A percentile compares a stretch with the other conserved stretches of the same genome.
phyloP scores from a whole-genome alignment of 2,797 vertebrate species.

The Mus caroli region DNA sequence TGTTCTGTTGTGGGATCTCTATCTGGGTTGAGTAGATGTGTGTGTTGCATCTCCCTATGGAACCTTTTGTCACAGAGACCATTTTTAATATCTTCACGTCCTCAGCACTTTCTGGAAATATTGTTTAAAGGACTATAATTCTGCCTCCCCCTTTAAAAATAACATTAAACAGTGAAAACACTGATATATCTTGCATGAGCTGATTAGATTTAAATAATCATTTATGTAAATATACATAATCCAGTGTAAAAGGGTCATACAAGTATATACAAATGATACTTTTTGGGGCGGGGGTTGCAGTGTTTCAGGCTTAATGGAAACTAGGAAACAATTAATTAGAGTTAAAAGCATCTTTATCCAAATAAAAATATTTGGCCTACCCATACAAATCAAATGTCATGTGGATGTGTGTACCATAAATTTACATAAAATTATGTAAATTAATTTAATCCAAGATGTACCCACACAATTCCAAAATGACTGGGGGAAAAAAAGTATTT shows the following conservation, averaged over 20 bases:
- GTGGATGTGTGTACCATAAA: background rate
- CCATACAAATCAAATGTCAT: background rate
- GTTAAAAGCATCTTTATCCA: conserved; percentile 40
- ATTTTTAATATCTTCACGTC: conserved; percentile 60
- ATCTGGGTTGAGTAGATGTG: background rate
- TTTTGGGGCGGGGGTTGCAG: background rate
- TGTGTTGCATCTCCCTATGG: background rate
- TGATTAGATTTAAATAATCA: conserved; percentile 51
- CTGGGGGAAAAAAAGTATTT: conserved; percentile 1
- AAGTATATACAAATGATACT: background rate
- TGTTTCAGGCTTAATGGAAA: conserved; percentile 25
- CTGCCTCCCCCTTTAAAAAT: background rate
- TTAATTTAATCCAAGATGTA: conserved; percentile 60
- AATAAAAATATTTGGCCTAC: conserved; percentile 18
- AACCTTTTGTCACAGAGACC: background rate
- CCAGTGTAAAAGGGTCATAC: background rate
- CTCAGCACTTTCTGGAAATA: conserved; percentile 23
- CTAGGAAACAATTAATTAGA: background rate
- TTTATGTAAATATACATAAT: background rate
- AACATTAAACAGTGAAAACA: conserved; percentile 8
- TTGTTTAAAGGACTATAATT: background rate
- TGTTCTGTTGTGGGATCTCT: background rate
- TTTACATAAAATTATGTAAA: conserved; percentile 46
- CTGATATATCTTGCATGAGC: background rate
- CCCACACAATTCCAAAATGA: conserved; percentile 8